Conservation (phyloP, 2,113 vertebrate genomes). For the Cynocephalus volans region DNA sequence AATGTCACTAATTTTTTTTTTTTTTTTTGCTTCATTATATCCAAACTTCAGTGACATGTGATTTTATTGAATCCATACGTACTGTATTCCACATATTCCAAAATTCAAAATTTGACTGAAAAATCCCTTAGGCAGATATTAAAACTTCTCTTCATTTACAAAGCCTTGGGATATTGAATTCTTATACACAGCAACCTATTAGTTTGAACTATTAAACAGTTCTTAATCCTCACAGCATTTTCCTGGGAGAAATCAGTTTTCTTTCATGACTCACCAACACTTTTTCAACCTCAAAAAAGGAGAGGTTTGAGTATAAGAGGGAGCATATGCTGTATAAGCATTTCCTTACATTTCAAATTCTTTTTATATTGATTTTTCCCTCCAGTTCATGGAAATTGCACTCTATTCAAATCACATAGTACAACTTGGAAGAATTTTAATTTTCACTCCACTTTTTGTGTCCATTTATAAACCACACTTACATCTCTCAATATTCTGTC, state of each 20-base stretch:
- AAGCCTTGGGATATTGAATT: constrained; percentile 66
- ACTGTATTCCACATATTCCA: constrained; percentile 70
- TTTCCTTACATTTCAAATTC: constrained; percentile 69
- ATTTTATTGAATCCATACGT: constrained; percentile 66
- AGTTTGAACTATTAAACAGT: constrained; percentile 58
- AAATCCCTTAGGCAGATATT: constrained; percentile 67
- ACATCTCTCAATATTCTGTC: constrained; percentile 23
- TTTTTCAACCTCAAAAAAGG: constrained; percentile 60
- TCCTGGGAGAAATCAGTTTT: constrained; percentile 74
- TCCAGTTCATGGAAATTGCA: constrained; percentile 72
- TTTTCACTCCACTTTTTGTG: constrained; percentile 78
- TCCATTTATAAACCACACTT: constrained; percentile 70
- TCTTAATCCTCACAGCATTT: constrained; percentile 63
- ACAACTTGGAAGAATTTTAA: constrained; percentile 80
- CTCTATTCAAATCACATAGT: constrained; percentile 83
- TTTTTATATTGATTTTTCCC: constrained; percentile 76
- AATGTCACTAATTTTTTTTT: constrained; percentile 13
- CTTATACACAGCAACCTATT: constrained; percentile 52
- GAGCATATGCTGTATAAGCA: constrained; percentile 68
- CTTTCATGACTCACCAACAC: constrained; percentile 56
- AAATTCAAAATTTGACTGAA: constrained; percentile 73
- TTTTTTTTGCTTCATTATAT: constrained; percentile 49
- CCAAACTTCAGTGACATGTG: constrained; percentile 54
- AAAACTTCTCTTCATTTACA: constrained; percentile 75
- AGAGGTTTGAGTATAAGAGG: not conserved